Base-by-base conservation (phyloP, 2,888 invertebrate genomes). In the Palloptera scutellata region DNA sequence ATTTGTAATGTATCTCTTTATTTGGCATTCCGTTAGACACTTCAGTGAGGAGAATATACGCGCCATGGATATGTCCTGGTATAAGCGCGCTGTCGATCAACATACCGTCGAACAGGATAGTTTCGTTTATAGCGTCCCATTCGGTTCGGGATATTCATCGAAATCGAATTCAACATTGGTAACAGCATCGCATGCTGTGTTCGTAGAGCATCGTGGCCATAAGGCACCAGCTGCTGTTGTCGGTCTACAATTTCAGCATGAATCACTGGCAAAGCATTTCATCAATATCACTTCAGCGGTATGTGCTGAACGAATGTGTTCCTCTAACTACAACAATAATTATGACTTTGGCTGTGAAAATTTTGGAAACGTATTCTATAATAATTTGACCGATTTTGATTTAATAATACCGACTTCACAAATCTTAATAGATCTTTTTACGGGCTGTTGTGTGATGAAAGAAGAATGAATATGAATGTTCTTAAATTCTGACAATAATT, bases 131-230 rank as follows among this genome's bases (percentile, higher is more conserved):
- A 95, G 95, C 58, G 91, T 86, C 77, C 85, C 85, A 12, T 85
- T 85, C 43, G 85, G 85, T 43, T 84, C 86, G 1, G 86, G 81
- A 1, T 82, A 86, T 64, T 81, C 84, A 71, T 86, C 86, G 40
- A 87, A 87, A 63, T 85, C 83, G 66, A 85, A 87, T 67, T 85
- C 86, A 70, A 91, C 93, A 2, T 81, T 94, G 64, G 93, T 96
- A 2, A 92, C 95, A 45, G 96, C 95, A n/a, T 94, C 95, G 0
- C 94, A 95, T 83, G 96, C 96, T 0, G 91, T 96, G 59, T 96
- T 95, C 80, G 90, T 95, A 20, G 93, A 94, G 79, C 91, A 91
- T 69, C 90, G 92, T 73, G 92, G 93, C 0, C 92, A 94, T 78
- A 88, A 92, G 75, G 94, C 95, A 0, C 94, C 95, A 0, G 95